Percentiles rank a stretch among this genome's conserved stretches.
These are phyloP conservation scores for Pteronura brasiliensis DNA, from an alignment of 2,113 vertebrate species.

Conservation along the genomic window DNA sequence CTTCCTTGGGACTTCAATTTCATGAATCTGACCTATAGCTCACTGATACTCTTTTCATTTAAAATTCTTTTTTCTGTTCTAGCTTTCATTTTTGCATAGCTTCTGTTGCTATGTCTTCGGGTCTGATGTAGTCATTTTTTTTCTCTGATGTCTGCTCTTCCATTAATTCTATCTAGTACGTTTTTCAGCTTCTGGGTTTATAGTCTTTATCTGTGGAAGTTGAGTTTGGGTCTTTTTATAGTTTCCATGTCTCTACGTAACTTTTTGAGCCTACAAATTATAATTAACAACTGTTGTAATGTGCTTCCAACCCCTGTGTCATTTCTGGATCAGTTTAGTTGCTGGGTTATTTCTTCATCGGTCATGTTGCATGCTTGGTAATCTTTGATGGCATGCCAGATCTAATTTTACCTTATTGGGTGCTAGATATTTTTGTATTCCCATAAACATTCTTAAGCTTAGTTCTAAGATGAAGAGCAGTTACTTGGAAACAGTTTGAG, in stretches of 20 bases:
- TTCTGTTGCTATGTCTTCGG: neutral
- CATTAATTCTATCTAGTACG: neutral
- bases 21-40: neutral
- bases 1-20: neutral
- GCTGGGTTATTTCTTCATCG: neutral
- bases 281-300: neutral
- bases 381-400: neutral
- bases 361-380: neutral
- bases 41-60: neutral
- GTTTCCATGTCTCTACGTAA: neutral
- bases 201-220: neutral
- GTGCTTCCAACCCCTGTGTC: neutral
- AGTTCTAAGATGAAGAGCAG: neutral
- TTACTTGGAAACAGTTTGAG: neutral
- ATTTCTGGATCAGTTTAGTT: neutral
- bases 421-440: neutral
- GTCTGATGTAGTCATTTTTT: neutral
- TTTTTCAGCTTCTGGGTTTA: neutral
- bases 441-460: neutral
- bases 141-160: neutral
- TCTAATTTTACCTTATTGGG: neutral
- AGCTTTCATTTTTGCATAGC: neutral
- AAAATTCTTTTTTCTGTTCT: neutral
- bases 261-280: neutral
- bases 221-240: neutral